These are phyloP conservation scores for Poecilobothrus nobilitatus DNA, from an alignment of 2,888 invertebrate species.

Conservation along the genomic window DNA sequence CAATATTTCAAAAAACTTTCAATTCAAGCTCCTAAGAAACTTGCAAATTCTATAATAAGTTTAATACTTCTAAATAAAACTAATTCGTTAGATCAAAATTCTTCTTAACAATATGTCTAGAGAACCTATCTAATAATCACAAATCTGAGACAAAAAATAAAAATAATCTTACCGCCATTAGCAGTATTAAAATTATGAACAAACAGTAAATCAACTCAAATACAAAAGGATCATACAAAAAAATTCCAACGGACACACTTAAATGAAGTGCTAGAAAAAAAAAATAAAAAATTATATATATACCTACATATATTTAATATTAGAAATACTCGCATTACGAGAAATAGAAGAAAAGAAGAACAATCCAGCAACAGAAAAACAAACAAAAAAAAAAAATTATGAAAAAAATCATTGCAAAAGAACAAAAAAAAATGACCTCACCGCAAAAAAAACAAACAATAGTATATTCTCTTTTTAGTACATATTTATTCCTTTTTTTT, in stretches of 20 bases:
- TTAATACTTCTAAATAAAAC: too few relatives aligned
- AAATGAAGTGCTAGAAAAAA: neutral
- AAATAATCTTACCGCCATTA: neutral
- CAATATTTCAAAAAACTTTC: too few relatives aligned
- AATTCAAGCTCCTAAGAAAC: too few relatives aligned
- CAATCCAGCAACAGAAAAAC: neutral
- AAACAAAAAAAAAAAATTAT: too few relatives aligned
- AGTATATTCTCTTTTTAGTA: neutral
- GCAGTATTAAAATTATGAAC: conserved; percentile 1
- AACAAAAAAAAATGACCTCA: neutral
- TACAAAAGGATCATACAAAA: neutral
- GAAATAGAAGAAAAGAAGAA: too few relatives aligned
- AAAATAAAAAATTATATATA: neutral
- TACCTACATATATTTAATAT: too few relatives aligned
- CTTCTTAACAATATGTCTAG: too few relatives aligned
- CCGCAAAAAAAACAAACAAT: neutral
- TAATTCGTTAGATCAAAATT: too few relatives aligned
- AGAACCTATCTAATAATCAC: neutral
- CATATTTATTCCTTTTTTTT: too few relatives aligned
- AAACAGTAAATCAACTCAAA: conserved; percentile 1
- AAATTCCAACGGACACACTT: neutral
- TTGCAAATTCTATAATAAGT: too few relatives aligned
- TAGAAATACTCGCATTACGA: too few relatives aligned
- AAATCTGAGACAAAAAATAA: neutral
- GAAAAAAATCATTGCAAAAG: too few relatives aligned